Evolutionary conservation across 2,113 vertebrate genomes (phyloP).

Genomic region (Hyaena hyaena): DNA sequence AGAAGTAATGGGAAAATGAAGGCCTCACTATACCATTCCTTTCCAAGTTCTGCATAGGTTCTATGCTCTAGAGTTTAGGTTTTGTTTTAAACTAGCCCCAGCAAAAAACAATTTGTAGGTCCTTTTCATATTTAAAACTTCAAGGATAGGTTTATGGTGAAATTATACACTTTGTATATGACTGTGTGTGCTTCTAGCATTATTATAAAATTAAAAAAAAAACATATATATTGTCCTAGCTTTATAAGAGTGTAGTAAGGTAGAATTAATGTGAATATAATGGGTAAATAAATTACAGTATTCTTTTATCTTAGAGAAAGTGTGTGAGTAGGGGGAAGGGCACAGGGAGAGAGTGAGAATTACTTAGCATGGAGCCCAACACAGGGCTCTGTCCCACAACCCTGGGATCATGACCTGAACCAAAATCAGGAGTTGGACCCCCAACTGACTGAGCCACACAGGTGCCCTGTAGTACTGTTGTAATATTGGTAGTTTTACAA

Average conservation of each 20-base stretch:
- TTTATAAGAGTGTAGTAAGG: not conserved
- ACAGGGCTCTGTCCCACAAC: too few relatives aligned
- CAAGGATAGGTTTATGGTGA: not conserved
- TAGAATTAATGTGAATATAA: not conserved
- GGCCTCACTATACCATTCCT: not conserved
- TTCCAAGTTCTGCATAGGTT: not conserved
- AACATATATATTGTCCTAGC: not conserved
- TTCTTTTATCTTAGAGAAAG: not conserved
- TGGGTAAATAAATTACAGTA: not conserved
- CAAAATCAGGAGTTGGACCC: too few relatives aligned
- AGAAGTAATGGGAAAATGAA: not conserved
- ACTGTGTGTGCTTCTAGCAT: not conserved
- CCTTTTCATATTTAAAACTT: constrained; percentile 25
- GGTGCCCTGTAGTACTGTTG: too few relatives aligned
- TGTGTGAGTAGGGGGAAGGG: too few relatives aligned
- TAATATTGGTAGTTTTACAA: not conserved
- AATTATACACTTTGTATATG: not conserved
- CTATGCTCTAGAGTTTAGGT: not conserved
- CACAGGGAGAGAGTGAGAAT: too few relatives aligned
- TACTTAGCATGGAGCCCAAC: too few relatives aligned
- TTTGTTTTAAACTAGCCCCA: not conserved
- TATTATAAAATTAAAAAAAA: not conserved
- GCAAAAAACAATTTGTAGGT: not conserved
- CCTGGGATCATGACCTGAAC: too few relatives aligned
- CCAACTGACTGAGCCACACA: too few relatives aligned